These are phyloP conservation scores for Miniopterus natalensis DNA, from an alignment of 2,113 vertebrate species.

Conservation along the genomic window DNA sequence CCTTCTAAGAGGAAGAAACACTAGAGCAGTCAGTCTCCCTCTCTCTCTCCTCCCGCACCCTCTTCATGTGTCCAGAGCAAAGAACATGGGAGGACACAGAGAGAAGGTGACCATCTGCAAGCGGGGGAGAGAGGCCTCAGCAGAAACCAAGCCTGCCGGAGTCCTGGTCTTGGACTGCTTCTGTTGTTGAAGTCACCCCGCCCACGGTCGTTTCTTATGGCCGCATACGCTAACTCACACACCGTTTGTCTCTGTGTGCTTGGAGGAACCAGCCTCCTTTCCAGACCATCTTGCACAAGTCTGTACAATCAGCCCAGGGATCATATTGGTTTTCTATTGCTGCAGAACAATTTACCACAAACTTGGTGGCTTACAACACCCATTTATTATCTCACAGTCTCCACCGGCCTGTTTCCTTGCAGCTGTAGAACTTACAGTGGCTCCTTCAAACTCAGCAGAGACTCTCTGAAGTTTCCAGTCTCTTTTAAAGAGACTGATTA, in stretches of 20 bases:
- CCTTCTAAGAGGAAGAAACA: not conserved
- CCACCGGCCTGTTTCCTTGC: not conserved
- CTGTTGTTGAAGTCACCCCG: not conserved
- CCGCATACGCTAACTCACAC: not conserved
- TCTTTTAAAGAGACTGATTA: not conserved
- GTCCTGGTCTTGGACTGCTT: not conserved
- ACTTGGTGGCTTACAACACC: not conserved
- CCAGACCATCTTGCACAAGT: not conserved
- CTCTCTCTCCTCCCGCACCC: not conserved
- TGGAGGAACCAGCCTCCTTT: not conserved
- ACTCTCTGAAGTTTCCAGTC: not conserved
- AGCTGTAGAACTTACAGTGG: not conserved
- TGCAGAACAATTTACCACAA: not conserved
- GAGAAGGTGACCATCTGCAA: not conserved
- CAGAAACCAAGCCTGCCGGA: not conserved
- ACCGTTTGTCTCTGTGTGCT: not conserved
- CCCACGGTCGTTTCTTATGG: not conserved
- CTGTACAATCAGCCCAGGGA: not conserved
- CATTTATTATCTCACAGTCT: conserved; percentile 10
- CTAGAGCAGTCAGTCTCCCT: not conserved
- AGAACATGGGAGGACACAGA: not conserved
- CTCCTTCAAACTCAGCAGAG: not conserved
- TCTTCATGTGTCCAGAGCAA: not conserved
- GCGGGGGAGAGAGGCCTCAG: not conserved
- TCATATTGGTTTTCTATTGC: not conserved